Evolutionary conservation across 2,113 vertebrate species (phyloP), one percentile per base, ranked within the genome.

Genomic region (Nibea albiflora): DNA sequence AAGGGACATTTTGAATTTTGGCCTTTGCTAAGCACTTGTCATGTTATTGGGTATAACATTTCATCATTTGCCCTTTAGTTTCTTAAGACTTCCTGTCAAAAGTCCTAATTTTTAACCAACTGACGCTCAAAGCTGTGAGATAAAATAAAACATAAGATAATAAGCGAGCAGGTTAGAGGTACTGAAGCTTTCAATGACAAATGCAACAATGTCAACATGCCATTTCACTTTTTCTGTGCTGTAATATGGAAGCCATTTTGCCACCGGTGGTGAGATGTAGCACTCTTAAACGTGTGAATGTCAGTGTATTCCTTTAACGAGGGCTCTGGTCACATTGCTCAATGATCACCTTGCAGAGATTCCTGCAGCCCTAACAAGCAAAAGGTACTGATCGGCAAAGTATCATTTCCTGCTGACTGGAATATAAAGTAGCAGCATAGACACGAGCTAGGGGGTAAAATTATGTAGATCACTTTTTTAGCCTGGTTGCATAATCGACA

Each of bases 281-380:
- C 39, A 28, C 50, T 52, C 57, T 57, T 61, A 71, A 79, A 86
- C 10, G 42, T 79, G 62, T 76, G 66, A 80, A 82, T 81, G 54
- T 86, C 68, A 79, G 19, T 50, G 62, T 73, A 73, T 73, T 61
- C 17, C 35, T 72, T 69, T 61, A 75, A 78, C 3, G 19, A 87
- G 76, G 11, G 26, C 19, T 22, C 11, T 24, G 54, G 64, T 42
- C 10, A 10, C 11, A 75, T 71, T 69, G 54, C 58, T 31, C 39
- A 83, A 47, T 49, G 24, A 57, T 81, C 42, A 70, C 24, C 47
- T 76, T 31, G 22, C 50, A 62, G 20, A 60, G 39, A 28, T 54
- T 52, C 58, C n/a, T 42, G 6, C 35, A 14, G 19, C 67, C 22
- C 28, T 60, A 66, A 71, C 71, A 66, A 61, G 75, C 44, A 26